Base-by-base conservation (phyloP, 2,797 vertebrate genomes). In the Halcyon chelicuti region DNA sequence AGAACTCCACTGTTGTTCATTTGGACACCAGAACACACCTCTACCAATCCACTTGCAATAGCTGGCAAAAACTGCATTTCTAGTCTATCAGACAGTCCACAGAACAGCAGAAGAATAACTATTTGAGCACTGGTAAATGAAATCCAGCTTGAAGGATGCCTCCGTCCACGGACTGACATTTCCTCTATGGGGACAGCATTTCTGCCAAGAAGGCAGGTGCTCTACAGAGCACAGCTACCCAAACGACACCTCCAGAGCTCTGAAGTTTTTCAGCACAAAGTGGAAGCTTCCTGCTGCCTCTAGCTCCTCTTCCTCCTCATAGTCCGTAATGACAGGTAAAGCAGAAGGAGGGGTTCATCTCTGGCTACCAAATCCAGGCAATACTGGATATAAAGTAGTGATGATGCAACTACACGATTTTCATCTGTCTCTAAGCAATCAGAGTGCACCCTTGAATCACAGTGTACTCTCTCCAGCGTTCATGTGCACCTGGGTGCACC, bases 31-130 rank as follows among this genome's bases (percentile, higher is more conserved):
- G 9, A 66, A 82, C 5, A 60, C 8, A 40, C 22, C 15, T 73
- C 2, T 22, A 55, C 18, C 35, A 39, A 62, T 19, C 57, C 55
- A 76, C 29, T 70, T 86, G 25, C 20, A 88, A 73, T 14, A 80
- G 35, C 3, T 70, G 22, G 29, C 26, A 55, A 77, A 76, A 90
- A 4, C 12, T 63, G 31, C 26, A 79, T 73, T 58, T 76, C 60
- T 5, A 23, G 31, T 42, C 35, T 46, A 62, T 66, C n/a, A 66
- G 18, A 66, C 37, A 46, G 0, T 2, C 33, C 17, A 31, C 2
- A 37, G 25, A 37, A 54, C 25, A 77, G 52, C 9, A 70, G 40
- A 86, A 70, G 5, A 55, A 31, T 55, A 94, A 33, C 37, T 76
- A 28, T 46, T 29, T n/a, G 51, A 88, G 12, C 58, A 42, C 39